Percentiles rank a stretch among this genome's conserved stretches.
phyloP scores from a whole-genome alignment of 1,140 invertebrate genomes.

The Tetragnatha versicolor region DNA sequence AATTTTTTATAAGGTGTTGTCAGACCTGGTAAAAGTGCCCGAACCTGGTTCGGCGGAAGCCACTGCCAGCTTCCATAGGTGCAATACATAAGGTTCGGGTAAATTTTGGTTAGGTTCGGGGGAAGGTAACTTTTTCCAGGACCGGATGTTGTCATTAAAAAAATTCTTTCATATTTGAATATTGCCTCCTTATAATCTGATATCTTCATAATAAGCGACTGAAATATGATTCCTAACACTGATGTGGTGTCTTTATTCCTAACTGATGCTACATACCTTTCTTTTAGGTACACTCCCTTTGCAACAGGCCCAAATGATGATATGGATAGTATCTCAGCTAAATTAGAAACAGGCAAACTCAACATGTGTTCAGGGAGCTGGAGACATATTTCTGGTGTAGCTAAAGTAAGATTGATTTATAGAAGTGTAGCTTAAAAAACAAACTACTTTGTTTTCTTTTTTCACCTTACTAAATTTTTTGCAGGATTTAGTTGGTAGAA shows the following conservation, averaged over 20 bases:
- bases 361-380: conserved; percentile 78
- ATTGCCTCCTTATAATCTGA: neutral
- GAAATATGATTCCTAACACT: no score
- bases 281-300: conserved; percentile 86
- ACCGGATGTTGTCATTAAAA: neutral
- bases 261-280: neutral
- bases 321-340: conserved; percentile 85
- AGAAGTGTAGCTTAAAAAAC: no score
- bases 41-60: no score
- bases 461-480: neutral
- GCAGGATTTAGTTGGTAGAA: conserved; percentile 81
- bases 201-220: neutral
- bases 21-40: no score
- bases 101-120: no score
- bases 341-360: conserved; percentile 89
- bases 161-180: neutral
- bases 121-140: no score
- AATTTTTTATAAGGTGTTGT: neutral
- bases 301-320: conserved; percentile 89
- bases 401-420: conserved; percentile 71
- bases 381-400: conserved; percentile 78
- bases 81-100: no score
- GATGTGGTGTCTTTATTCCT: neutral
- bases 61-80: no score
- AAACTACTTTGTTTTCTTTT: neutral